Evolutionary conservation across 2,888 invertebrate genomes (phyloP).

Genomic region (Torymus texanus): DNA sequence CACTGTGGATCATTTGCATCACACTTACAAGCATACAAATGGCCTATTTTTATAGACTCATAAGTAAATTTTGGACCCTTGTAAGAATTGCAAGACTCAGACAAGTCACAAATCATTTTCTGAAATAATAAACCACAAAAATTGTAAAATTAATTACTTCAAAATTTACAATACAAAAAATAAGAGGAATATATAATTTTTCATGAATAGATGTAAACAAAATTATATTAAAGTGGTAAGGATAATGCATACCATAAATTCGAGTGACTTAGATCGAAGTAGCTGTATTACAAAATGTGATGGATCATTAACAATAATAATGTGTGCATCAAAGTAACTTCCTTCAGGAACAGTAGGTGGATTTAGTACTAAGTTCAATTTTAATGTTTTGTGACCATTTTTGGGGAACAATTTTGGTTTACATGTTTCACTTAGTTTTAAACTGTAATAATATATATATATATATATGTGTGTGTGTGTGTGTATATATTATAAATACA

Average conservation of each 20-base stretch:
- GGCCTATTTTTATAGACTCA: constrained; percentile 10
- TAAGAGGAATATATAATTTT: background rate
- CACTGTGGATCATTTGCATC: constrained; percentile 13
- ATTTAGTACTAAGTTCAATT: no score
- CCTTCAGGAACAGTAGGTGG: background rate
- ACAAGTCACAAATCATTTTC: constrained; percentile 18
- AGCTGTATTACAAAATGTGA: constrained; percentile 27
- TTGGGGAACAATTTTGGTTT: background rate
- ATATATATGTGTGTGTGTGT: no score
- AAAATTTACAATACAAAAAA: background rate
- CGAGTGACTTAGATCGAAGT: background rate
- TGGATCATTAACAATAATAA: constrained; percentile 13
- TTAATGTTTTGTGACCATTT: no score
- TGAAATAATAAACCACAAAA: constrained; percentile 4
- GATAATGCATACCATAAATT: background rate
- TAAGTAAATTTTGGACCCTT: constrained; percentile 18
- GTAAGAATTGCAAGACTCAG: constrained; percentile 6
- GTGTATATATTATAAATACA: no score
- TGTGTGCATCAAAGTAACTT: constrained; percentile 26
- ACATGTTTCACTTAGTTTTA: no score
- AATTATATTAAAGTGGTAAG: no score
- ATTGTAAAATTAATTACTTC: background rate
- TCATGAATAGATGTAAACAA: no score
- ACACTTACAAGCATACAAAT: constrained; percentile 33
- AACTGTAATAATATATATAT: no score